Evolutionary conservation across 2,888 invertebrate species (phyloP).

Genomic region (Drosophila dives): DNA sequence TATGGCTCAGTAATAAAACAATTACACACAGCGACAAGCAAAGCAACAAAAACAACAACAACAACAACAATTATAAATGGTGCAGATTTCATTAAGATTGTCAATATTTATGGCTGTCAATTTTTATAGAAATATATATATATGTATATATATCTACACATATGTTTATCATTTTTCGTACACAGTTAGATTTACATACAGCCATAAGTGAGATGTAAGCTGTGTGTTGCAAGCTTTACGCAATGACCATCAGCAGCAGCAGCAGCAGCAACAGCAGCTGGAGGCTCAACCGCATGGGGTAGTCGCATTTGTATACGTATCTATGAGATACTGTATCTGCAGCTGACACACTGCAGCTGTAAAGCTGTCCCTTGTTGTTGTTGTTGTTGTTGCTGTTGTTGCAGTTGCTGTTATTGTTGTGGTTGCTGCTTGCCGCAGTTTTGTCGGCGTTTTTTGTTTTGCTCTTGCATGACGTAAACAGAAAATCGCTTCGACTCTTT

Average conservation of each 20-base stretch:
- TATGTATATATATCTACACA: slow-evolving; percentile 11
- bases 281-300: slow-evolving; percentile 36
- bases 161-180: slow-evolving; percentile 13
- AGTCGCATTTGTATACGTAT: slow-evolving; percentile 43
- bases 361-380: slow-evolving; percentile 14
- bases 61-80: slow-evolving; percentile 61
- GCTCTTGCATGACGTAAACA: slow-evolving; percentile 77
- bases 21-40: slow-evolving; percentile 51
- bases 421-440: slow-evolving; percentile 43
- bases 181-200: slow-evolving; percentile 11
- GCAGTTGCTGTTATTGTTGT: slow-evolving; percentile 26
- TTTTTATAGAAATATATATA: slow-evolving; percentile 52
- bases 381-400: slow-evolving; percentile 18
- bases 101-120: slow-evolving; percentile 73
- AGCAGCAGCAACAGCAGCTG: slow-evolving; percentile 32
- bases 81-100: slow-evolving; percentile 66
- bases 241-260: slow-evolving; percentile 41
- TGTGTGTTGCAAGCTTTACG: slow-evolving; percentile 46
- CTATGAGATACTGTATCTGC: slow-evolving; percentile 64
- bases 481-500: slow-evolving; percentile 55
- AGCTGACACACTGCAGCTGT: slow-evolving; percentile 72
- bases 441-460: slow-evolving; percentile 71
- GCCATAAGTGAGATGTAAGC: slow-evolving; percentile 37
- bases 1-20: slow-evolving; percentile 68
- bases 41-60: slow-evolving; percentile 43